Conservation (phyloP, 1,140 invertebrate genomes). For the Saccostrea echinata region DNA sequence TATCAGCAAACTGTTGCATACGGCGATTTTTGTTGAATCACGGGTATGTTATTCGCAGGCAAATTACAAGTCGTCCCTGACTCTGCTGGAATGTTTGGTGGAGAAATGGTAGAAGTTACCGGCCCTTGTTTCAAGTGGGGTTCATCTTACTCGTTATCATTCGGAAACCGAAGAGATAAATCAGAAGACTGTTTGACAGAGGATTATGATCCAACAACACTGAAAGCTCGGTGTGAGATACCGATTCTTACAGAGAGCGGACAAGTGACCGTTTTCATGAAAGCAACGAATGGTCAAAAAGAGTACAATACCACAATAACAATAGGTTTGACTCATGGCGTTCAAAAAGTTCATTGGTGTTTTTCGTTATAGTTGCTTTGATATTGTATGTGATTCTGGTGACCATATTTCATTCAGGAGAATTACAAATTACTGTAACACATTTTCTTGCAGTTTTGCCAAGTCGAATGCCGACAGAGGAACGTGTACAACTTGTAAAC, state of each 20-base stretch:
- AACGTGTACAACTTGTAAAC: background rate
- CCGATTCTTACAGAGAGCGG: slow-evolving; percentile 31
- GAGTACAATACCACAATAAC: slow-evolving; percentile 5
- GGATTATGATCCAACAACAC: background rate
- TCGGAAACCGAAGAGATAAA: background rate
- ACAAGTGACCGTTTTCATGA: slow-evolving; percentile 17
- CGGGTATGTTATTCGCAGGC: background rate
- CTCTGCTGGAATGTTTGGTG: slow-evolving; percentile 50
- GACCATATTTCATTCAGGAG: background rate
- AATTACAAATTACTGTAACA: background rate
- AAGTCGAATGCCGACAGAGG: background rate
- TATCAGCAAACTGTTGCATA: too few species aligned
- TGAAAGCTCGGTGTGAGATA: slow-evolving; percentile 46
- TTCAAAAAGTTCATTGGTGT: too few species aligned
- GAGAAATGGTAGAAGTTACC: slow-evolving; percentile 46
- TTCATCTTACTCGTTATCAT: background rate
- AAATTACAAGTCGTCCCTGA: slow-evolving; percentile 13
- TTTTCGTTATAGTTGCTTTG: background rate
- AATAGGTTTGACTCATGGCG: background rate
- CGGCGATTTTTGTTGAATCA: too few species aligned
- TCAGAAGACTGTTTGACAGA: background rate
- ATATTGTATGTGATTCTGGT: background rate
- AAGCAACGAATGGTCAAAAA: background rate
- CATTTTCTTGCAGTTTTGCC: background rate
- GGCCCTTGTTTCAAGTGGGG: slow-evolving; percentile 37